phyloP scores from a whole-genome alignment of 2,888 invertebrate species.

The Caenorhabditis sp. region DNA sequence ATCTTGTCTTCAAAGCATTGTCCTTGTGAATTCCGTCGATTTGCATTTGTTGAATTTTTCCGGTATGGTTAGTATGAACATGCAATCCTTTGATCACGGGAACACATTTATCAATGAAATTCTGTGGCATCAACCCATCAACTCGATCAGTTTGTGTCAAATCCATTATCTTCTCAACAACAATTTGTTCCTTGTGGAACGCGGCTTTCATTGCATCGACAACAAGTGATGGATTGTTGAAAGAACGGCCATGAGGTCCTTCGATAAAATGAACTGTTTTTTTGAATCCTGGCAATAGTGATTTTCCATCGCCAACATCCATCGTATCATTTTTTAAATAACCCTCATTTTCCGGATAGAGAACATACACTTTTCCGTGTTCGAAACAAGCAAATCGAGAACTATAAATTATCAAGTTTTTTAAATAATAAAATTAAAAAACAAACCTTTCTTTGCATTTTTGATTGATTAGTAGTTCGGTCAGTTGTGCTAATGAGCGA shows the following conservation, averaged over 20 bases:
- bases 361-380: slow-evolving; percentile 38
- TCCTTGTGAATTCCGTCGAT: slow-evolving; percentile 21
- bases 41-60: slow-evolving; percentile 6
- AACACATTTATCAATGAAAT: neutral
- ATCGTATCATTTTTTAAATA: slow-evolving; percentile 22
- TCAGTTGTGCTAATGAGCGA: slow-evolving; percentile 12
- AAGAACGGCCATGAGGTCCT: slow-evolving; percentile 32
- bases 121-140: neutral
- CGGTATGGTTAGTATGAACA: slow-evolving; percentile 9
- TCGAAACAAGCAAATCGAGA: slow-evolving; percentile 31
- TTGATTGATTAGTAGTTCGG: slow-evolving; percentile 35
- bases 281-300: slow-evolving; percentile 33
- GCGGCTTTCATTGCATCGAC: slow-evolving; percentile 52
- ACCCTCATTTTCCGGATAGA: slow-evolving; percentile 16
- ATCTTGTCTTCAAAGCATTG: neutral
- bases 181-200: slow-evolving; percentile 37
- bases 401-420: slow-evolving; percentile 6
- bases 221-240: slow-evolving; percentile 36
- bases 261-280: slow-evolving; percentile 42
- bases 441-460: slow-evolving; percentile 24
- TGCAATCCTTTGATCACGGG: slow-evolving; percentile 29
- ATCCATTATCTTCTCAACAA: slow-evolving; percentile 21
- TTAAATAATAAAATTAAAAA: neutral
- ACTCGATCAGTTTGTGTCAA: neutral
- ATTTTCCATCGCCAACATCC: slow-evolving; percentile 44